Percentiles rank a stretch among this genome's conserved stretches.
Conservation (phyloP, 2,797 vertebrate genomes). For the Galaxias olidus region DNA sequence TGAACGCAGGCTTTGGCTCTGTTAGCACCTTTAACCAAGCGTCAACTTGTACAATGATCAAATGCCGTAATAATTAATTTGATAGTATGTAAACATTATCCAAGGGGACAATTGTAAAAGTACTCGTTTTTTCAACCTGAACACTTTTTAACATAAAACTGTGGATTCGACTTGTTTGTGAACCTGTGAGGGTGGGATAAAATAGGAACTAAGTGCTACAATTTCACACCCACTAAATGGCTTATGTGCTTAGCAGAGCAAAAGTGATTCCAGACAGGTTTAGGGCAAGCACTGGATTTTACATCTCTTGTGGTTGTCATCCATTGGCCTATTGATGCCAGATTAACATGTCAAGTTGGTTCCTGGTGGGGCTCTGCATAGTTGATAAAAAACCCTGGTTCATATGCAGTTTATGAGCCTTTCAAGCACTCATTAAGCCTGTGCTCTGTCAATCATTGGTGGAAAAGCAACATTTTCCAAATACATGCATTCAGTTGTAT, state of each 20-base stretch:
- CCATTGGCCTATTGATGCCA: slow-evolving; percentile 74
- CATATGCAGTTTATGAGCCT: too few species aligned
- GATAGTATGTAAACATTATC: neutral
- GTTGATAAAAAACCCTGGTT: too few species aligned
- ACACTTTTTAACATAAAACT: slow-evolving; percentile 10
- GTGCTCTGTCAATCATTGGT: too few species aligned
- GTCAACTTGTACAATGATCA: too few species aligned
- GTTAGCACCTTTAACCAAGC: too few species aligned
- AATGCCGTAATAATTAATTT: too few species aligned
- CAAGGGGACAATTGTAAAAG: slow-evolving; percentile 16
- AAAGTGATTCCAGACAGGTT: slow-evolving; percentile 15
- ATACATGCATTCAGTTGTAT: too few species aligned
- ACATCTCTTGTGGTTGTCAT: neutral
- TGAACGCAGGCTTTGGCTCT: too few species aligned
- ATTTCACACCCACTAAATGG: slow-evolving; percentile 23
- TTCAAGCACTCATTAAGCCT: too few species aligned
- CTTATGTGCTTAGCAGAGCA: slow-evolving; percentile 24
- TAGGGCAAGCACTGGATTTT: slow-evolving; percentile 12
- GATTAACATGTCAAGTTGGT: slow-evolving; percentile 40
- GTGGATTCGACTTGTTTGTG: slow-evolving; percentile 1
- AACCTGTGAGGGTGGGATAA: slow-evolving; percentile 7
- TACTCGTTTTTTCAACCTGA: slow-evolving; percentile 4
- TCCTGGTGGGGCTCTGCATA: neutral
- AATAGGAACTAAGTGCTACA: slow-evolving; percentile 21
- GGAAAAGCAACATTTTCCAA: too few species aligned